Conservation (phyloP, 2,113 vertebrate species). For the Erpornis zantholeuca region DNA sequence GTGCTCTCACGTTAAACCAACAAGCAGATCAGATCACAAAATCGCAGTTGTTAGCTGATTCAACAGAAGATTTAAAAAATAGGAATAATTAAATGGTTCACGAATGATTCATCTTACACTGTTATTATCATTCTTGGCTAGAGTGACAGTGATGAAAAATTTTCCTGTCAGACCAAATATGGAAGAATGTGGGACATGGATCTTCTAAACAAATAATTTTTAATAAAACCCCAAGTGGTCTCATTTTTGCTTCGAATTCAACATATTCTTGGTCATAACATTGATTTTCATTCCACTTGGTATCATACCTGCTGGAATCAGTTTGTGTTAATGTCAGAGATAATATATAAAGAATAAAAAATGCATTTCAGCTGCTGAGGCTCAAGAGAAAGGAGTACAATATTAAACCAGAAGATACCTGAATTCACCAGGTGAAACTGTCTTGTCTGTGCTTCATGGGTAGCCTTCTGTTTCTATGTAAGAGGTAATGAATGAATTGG, state of each 20-base stretch:
- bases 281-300: constrained; percentile 36
- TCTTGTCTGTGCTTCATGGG: not conserved
- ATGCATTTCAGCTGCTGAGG: not conserved
- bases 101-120: not conserved
- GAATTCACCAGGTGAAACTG: not conserved
- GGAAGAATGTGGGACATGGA: not conserved
- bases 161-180: not conserved
- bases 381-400: not conserved
- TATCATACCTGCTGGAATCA: not conserved
- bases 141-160: not conserved
- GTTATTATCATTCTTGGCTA: not conserved
- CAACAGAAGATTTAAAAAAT: not conserved
- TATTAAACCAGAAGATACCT: not conserved
- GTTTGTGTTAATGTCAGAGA: constrained; percentile 22
- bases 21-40: not conserved
- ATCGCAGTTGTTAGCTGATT: not conserved
- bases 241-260: constrained; percentile 9
- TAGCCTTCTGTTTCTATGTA: not conserved
- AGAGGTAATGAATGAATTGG: not conserved
- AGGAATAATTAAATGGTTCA: not conserved
- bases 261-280: not conserved
- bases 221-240: not conserved
- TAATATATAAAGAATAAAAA: not conserved
- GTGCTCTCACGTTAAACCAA: not conserved
- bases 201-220: not conserved